phyloP scores from a whole-genome alignment of 2,888 invertebrate genomes.

The Rotaria magnacalcarata region DNA sequence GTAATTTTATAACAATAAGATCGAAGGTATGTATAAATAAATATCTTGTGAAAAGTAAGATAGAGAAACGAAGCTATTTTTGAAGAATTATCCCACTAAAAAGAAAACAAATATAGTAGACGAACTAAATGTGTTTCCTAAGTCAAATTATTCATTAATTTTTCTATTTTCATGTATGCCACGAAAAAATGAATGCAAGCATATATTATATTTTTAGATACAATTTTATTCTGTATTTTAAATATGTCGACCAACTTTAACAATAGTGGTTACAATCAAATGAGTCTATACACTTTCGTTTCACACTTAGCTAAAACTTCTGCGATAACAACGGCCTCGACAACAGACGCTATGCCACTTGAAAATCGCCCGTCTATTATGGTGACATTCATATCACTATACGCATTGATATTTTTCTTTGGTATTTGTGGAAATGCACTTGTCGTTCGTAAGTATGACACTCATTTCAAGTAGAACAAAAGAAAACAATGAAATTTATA shows the following conservation, averaged over 20 bases:
- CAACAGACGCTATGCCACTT: background rate
- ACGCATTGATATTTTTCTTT: constrained; percentile 75
- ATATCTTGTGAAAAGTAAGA: background rate
- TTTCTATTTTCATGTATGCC: too few relatives aligned
- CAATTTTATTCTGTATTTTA: background rate
- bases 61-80: background rate
- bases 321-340: background rate
- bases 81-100: background rate
- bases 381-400: constrained; percentile 62
- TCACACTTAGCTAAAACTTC: background rate
- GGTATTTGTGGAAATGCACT: constrained; percentile 63
- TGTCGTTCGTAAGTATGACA: constrained; percentile 11
- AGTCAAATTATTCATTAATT: too few relatives aligned
- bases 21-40: background rate
- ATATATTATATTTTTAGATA: background rate
- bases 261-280: background rate
- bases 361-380: background rate
- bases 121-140: too few relatives aligned
- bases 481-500: background rate
- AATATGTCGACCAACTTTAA: background rate
- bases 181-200: too few relatives aligned
- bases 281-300: background rate
- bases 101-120: background rate
- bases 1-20: background rate
- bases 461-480: background rate